phyloP scores from a whole-genome alignment of 2,888 invertebrate species.

The Dyspetes luteomarginatus region DNA sequence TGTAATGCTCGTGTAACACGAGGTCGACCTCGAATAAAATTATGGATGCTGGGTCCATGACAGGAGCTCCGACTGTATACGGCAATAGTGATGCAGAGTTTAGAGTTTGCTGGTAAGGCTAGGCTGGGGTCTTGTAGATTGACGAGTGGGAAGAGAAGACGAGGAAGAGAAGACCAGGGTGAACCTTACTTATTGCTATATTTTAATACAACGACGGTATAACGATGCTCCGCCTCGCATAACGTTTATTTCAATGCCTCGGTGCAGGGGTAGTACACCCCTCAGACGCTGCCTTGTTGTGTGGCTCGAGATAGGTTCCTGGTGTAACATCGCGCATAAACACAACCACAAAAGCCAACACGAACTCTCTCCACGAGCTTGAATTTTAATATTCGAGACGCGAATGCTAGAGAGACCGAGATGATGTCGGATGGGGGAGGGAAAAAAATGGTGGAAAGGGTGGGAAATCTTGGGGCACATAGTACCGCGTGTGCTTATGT shows the following conservation, averaged over 20 bases:
- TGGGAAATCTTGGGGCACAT: conserved; percentile 4
- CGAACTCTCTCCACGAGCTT: conserved; percentile 58
- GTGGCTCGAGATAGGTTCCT: conserved; percentile 17
- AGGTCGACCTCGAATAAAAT: neutral
- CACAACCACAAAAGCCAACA: conserved; percentile 36
- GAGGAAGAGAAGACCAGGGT: conserved; percentile 64
- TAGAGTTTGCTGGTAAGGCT: conserved; percentile 57
- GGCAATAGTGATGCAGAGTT: conserved; percentile 31
- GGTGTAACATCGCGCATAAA: conserved; percentile 29
- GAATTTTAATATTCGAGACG: conserved; percentile 58
- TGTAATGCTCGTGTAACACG: neutral
- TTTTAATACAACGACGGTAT: conserved; percentile 80
- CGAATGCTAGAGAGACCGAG: neutral
- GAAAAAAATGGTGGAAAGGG: neutral
- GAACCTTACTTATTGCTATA: conserved; percentile 78
- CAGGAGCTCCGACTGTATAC: conserved; percentile 29
- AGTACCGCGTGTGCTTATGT: neutral
- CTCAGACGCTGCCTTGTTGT: neutral
- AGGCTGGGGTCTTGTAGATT: conserved; percentile 38
- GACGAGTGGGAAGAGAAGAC: conserved; percentile 65
- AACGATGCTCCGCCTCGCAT: conserved; percentile 74
- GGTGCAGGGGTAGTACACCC: neutral
- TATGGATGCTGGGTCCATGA: neutral
- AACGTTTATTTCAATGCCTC: conserved; percentile 75
- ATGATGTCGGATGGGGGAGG: neutral